A percentile compares a stretch with the other conserved stretches of the same genome.
Evolutionary conservation across 2,113 vertebrate species (phyloP).

Genomic region (Tyrannus savana): DNA sequence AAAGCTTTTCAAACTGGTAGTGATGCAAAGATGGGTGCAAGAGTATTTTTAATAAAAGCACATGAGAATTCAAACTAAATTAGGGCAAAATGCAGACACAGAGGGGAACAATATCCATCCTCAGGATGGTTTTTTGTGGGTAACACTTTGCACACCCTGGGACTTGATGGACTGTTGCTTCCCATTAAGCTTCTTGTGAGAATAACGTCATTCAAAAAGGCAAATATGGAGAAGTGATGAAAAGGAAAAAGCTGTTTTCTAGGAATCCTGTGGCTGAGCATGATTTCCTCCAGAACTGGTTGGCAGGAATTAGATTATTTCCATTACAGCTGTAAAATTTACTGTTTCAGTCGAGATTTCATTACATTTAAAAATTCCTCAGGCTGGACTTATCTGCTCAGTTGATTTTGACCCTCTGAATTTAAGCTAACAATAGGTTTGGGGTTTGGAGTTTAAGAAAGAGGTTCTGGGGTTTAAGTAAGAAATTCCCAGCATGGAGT

Average conservation of each 20-base stretch:
- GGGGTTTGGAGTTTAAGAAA: not conserved
- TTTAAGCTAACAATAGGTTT: not conserved
- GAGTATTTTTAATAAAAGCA: not conserved
- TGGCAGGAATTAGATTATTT: not conserved
- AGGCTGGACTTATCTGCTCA: not conserved
- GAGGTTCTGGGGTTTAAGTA: not conserved
- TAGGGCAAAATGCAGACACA: not conserved
- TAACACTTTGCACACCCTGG: not conserved
- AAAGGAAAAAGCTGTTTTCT: not conserved
- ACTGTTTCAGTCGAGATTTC: not conserved
- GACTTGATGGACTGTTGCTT: not conserved
- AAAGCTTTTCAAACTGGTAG: not conserved
- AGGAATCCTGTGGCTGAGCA: not conserved
- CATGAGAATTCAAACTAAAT: not conserved
- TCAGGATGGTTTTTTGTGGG: rapidly evolving
- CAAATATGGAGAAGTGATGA: not conserved
- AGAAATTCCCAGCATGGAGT: not conserved
- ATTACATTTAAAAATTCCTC: not conserved
- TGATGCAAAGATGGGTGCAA: not conserved
- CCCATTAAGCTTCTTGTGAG: not conserved
- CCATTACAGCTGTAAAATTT: not conserved
- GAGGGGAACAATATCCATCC: not conserved
- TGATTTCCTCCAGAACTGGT: not conserved
- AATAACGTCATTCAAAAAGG: not conserved
- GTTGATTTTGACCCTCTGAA: not conserved